Conservation (phyloP, 2,113 vertebrate species). For the Centropus unirufus region DNA sequence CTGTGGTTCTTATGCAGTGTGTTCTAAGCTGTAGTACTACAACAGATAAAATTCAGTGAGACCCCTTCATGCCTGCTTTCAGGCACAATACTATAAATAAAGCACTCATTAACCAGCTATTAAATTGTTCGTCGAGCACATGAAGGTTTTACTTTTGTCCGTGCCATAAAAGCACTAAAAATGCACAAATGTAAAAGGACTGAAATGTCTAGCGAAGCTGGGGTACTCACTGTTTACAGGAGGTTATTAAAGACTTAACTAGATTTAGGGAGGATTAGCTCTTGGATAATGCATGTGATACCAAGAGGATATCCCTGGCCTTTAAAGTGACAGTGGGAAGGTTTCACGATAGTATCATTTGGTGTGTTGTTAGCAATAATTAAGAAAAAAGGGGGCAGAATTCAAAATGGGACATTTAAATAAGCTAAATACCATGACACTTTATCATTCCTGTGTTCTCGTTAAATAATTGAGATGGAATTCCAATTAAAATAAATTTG, state of each 20-base stretch:
- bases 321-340: background rate
- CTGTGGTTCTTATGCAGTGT: background rate
- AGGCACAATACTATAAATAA: background rate
- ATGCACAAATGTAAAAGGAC: background rate
- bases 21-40: background rate
- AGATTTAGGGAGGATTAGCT: slow-evolving; percentile 26
- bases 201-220: background rate
- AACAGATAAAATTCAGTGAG: background rate
- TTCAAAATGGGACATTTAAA: background rate
- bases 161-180: slow-evolving; percentile 1
- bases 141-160: background rate
- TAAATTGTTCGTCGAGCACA: background rate
- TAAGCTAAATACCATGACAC: background rate
- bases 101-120: background rate
- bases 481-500: background rate
- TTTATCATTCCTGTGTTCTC: background rate
- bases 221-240: background rate
- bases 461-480: background rate
- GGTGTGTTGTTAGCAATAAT: background rate
- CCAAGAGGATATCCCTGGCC: background rate
- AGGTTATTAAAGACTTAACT: slow-evolving; percentile 41
- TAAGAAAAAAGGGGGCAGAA: background rate
- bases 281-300: slow-evolving; percentile 1
- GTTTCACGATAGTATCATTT: background rate
- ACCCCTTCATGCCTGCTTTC: background rate